Evolutionary conservation across 2,888 invertebrate genomes (phyloP).

Genomic region (Agriotes lineatus): DNA sequence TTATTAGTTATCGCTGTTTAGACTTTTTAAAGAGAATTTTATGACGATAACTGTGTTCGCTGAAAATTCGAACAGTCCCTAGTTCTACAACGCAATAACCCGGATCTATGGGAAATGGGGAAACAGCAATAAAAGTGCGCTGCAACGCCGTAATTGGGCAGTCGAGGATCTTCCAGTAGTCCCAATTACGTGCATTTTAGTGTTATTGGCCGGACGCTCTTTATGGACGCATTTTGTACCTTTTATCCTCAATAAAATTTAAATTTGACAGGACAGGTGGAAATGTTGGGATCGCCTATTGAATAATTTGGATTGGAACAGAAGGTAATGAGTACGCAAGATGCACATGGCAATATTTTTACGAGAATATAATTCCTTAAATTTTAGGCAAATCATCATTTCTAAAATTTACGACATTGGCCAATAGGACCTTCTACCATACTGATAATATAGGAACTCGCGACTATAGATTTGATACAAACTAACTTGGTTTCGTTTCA

Average conservation of each 20-base stretch:
- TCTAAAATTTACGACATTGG: too few species aligned
- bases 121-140: constrained; percentile 34
- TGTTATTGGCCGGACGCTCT: constrained; percentile 44
- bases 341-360: too few species aligned
- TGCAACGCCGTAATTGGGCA: constrained; percentile 34
- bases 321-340: too few species aligned
- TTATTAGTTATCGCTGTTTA: too few species aligned
- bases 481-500: too few species aligned
- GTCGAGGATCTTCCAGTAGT: constrained; percentile 36
- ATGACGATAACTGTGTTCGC: neutral
- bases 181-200: constrained; percentile 48
- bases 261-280: neutral
- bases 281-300: too few species aligned
- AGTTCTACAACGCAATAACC: constrained; percentile 24
- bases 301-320: too few species aligned
- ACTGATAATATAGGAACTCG: too few species aligned
- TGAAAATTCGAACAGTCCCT: neutral
- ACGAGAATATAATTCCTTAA: too few species aligned
- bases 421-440: too few species aligned
- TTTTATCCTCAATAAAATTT: constrained; percentile 37
- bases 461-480: too few species aligned
- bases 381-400: too few species aligned
- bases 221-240: constrained; percentile 38
- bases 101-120: constrained; percentile 1
- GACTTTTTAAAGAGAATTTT: neutral